Conservation (phyloP, 1,140 invertebrate genomes). For the Aphelinus certus region DNA sequence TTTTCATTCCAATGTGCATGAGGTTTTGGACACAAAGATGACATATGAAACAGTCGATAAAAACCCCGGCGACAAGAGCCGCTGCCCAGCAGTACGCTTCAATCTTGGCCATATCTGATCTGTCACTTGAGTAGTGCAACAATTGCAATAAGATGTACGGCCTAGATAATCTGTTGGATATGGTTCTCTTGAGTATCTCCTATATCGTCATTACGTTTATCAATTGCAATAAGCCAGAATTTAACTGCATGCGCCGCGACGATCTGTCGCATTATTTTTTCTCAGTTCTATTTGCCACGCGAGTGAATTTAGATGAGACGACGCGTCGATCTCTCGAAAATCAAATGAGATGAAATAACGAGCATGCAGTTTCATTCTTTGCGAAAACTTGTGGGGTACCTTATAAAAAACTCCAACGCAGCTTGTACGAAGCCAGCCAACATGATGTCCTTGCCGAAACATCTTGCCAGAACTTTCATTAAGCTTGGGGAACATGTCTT, state of each 20-base stretch:
- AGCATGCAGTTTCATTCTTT: no score
- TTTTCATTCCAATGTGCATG: conserved; percentile 80
- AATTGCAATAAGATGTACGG: conserved; percentile 78
- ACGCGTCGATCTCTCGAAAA: no score
- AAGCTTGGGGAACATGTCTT: conserved; percentile 56
- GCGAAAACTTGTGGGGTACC: conserved; percentile 48
- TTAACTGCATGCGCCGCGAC: no score
- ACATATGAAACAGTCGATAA: conserved; percentile 75
- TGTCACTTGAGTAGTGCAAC: conserved; percentile 73
- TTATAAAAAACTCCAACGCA: conserved; percentile 66
- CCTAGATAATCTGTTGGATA: conserved; percentile 72
- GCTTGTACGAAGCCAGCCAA: conserved; percentile 65
- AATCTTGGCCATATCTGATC: conserved; percentile 56
- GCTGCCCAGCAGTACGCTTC: conserved; percentile 75
- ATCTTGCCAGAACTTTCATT: conserved; percentile 59
- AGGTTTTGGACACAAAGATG: conserved; percentile 84
- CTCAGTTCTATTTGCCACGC: no score
- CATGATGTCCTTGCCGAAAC: conserved; percentile 63
- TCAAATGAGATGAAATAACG: no score
- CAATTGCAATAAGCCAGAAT: no score
- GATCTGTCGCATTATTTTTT: no score
- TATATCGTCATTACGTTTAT: no score
- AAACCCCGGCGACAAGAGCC: conserved; percentile 75
- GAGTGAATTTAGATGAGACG: no score
- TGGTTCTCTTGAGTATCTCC: conserved; percentile 43